These are phyloP conservation scores for Pocillopora grandis DNA, from an alignment of 92 coral and sea anemone species.

Conservation along the genomic window DNA sequence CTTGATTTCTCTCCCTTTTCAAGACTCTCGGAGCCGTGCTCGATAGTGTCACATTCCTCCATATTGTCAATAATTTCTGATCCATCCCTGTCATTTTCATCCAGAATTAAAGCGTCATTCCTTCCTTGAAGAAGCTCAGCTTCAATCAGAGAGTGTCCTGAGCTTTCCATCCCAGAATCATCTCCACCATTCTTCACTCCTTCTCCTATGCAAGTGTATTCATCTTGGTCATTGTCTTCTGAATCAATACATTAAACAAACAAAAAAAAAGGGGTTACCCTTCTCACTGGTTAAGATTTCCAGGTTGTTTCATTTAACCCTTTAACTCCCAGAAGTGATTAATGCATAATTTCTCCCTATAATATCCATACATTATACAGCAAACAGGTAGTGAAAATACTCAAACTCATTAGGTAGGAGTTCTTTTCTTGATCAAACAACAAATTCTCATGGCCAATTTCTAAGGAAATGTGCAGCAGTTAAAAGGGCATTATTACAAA, in stretches of 20 bases:
- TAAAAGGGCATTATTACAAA: no score
- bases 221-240: slow-evolving; percentile 20
- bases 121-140: slow-evolving; percentile 29
- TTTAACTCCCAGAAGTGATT: no score
- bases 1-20: slow-evolving; percentile 21
- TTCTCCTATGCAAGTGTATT: slow-evolving; percentile 7
- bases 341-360: no score
- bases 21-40: background rate
- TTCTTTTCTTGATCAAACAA: no score
- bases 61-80: slow-evolving; percentile 12
- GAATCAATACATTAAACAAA: background rate
- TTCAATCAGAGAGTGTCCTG: slow-evolving; percentile 31
- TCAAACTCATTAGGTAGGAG: no score
- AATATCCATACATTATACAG: no score
- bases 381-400: no score
- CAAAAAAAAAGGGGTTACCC: background rate
- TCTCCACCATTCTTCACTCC: slow-evolving; percentile 6
- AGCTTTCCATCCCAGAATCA: slow-evolving; percentile 48
- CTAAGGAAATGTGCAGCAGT: no score
- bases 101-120: background rate
- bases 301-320: no score
- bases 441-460: no score
- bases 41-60: slow-evolving; percentile 21
- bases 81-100: background rate
- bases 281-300: background rate